These are phyloP conservation scores for Gryllus bimaculatus DNA, from an alignment of 1,140 invertebrate genomes.

Conservation along the genomic window DNA sequence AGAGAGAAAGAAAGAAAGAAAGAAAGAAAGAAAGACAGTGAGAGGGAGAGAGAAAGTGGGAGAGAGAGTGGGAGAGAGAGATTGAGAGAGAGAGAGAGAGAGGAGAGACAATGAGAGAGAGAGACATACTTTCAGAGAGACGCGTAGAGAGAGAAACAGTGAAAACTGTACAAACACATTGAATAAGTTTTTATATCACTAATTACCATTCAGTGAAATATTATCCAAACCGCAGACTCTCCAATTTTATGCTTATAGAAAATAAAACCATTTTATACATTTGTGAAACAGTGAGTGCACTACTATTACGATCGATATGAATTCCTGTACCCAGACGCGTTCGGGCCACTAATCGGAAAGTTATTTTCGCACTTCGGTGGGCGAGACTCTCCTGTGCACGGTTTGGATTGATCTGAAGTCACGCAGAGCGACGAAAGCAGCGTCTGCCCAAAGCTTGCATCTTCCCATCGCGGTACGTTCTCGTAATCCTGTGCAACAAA, in stretches of 20 bases:
- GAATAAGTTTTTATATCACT: background rate
- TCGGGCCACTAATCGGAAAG: too few species aligned
- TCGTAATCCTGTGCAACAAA: too few species aligned
- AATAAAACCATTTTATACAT: background rate
- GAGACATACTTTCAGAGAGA: background rate
- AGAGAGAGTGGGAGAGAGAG: background rate
- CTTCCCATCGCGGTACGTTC: too few species aligned
- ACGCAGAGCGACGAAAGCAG: too few species aligned
- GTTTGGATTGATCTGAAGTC: too few species aligned
- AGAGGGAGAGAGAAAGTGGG: background rate
- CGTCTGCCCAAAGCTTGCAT: too few species aligned
- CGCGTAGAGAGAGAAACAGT: too few species aligned
- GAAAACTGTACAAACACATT: background rate
- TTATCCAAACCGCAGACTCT: background rate
- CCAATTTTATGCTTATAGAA: background rate
- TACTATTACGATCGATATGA: too few species aligned
- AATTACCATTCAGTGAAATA: background rate
- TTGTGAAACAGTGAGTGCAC: too few species aligned
- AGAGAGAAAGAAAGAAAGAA: background rate
- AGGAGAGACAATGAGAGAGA: background rate
- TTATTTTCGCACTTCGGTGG: too few species aligned
- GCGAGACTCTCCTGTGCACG: too few species aligned
- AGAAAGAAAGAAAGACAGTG: background rate
- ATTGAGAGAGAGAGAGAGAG: background rate
- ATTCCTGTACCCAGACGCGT: too few species aligned